Evolutionary conservation across 2,113 vertebrate genomes (phyloP).

Genomic region (Setophaga coronata): DNA sequence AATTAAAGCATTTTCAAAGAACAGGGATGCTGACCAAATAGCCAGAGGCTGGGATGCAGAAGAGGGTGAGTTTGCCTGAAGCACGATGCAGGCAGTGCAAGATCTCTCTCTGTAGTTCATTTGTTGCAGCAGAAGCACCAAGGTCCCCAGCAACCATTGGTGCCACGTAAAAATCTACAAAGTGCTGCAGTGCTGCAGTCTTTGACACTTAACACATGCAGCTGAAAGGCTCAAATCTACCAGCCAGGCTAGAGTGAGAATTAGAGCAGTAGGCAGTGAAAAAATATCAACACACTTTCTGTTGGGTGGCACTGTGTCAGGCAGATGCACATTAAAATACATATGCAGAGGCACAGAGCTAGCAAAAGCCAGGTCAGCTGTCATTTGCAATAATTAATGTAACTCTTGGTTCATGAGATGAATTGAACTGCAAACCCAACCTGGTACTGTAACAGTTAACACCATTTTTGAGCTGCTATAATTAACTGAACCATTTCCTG

Average conservation of each 20-base stretch:
- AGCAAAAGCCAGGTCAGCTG: neutral
- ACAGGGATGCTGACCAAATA: neutral
- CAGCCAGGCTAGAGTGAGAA: neutral
- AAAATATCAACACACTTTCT: neutral
- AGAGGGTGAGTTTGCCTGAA: neutral
- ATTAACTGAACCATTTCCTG: neutral
- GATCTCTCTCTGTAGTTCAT: neutral
- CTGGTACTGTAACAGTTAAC: neutral
- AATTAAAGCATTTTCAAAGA: neutral
- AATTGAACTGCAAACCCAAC: neutral
- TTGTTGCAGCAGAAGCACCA: neutral
- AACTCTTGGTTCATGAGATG: neutral
- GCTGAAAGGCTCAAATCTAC: neutral
- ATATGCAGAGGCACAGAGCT: neutral
- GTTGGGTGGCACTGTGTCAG: neutral
- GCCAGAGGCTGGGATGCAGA: neutral
- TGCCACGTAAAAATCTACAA: neutral
- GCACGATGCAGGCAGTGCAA: neutral
- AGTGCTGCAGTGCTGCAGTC: conserved; percentile 8
- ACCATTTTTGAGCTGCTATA: neutral
- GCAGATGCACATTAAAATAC: neutral
- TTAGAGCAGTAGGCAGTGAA: neutral
- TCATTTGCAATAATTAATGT: neutral
- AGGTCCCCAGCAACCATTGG: neutral
- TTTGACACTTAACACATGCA: neutral